Evolutionary conservation across 2,113 vertebrate species (phyloP).

Genomic region (Calidris pygmaea): DNA sequence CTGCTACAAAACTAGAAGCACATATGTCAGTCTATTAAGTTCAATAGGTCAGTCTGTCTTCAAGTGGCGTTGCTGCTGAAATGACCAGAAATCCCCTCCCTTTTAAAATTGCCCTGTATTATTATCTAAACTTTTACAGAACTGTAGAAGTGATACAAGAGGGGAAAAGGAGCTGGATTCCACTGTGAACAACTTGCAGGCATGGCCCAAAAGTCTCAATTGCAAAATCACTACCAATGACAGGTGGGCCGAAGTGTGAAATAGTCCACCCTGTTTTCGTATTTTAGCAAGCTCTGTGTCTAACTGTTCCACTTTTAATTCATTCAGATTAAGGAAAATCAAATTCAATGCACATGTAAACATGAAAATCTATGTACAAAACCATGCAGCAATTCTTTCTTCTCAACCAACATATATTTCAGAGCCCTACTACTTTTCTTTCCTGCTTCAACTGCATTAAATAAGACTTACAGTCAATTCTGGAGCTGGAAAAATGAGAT

Average conservation of each 20-base stretch:
- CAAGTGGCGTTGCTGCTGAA: neutral
- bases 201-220: neutral
- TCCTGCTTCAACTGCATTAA: neutral
- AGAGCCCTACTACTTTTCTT: neutral
- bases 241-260: neutral
- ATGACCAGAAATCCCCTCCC: neutral
- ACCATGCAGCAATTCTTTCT: neutral
- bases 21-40: neutral
- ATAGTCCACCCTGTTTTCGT: accelerated
- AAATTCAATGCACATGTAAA: neutral
- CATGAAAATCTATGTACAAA: neutral
- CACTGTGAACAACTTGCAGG: neutral
- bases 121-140: neutral
- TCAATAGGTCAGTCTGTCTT: neutral
- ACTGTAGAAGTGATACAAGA: neutral
- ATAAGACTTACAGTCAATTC: neutral
- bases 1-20: neutral
- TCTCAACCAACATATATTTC: neutral
- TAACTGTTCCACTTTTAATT: neutral
- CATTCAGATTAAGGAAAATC: neutral
- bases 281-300: neutral
- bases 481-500: neutral
- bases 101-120: neutral
- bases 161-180: neutral
- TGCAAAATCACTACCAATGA: neutral